phyloP scores from a whole-genome alignment of 1,140 invertebrate genomes.

The Andrena cerasifolii region DNA sequence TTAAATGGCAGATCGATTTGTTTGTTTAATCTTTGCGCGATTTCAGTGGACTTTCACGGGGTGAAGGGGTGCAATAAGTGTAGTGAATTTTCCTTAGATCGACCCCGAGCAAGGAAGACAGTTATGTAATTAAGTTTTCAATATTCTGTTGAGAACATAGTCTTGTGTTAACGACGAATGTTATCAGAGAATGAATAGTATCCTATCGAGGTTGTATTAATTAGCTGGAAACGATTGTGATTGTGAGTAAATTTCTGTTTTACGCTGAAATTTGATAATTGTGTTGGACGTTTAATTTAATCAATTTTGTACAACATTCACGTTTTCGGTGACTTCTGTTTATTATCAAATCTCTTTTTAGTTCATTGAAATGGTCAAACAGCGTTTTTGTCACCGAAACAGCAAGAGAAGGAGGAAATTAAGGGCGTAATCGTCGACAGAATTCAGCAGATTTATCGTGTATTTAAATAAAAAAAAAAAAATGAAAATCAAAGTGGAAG shows the following conservation, averaged over 20 bases:
- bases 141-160: neutral
- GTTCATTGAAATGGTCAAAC: constrained; percentile 29
- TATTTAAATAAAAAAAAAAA: neutral
- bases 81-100: neutral
- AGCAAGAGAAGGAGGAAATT: neutral
- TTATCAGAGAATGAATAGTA: neutral
- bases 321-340: neutral
- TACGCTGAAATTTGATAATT: neutral
- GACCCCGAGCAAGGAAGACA: neutral
- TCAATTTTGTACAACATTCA: neutral
- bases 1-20: neutral
- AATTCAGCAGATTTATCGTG: constrained; percentile 5
- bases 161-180: neutral
- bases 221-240: neutral
- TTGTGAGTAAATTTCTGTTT: neutral
- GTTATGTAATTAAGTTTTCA: neutral
- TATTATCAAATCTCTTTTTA: neutral
- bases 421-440: neutral
- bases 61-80: constrained; percentile 35
- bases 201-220: neutral
- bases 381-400: constrained; percentile 15
- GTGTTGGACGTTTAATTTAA: neutral
- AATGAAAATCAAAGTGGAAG: neutral
- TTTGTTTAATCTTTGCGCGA: constrained; percentile 7
- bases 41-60: constrained; percentile 21